Conservation (phyloP, 2,113 vertebrate species). For the Tapirus terrestris region DNA sequence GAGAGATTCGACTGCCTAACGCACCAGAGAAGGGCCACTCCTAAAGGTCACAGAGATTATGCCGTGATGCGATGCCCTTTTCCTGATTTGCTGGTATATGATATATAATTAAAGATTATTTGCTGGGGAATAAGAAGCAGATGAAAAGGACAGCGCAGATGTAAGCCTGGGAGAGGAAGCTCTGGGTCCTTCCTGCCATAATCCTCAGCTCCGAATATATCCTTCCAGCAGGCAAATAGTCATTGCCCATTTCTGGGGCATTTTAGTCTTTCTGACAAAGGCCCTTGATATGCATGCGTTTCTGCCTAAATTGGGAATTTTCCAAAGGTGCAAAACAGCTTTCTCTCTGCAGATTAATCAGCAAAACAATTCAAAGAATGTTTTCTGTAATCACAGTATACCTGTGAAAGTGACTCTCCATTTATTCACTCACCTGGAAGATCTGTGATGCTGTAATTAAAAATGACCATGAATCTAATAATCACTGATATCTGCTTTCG, state of each 20-base stretch:
- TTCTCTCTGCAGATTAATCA: neutral
- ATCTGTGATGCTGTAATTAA: neutral
- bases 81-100: neutral
- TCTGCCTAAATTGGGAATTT: neutral
- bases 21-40: accelerated
- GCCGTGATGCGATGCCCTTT: neutral
- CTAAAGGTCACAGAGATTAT: slow-evolving; percentile 44
- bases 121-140: slow-evolving; percentile 22
- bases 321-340: neutral
- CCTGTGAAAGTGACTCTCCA: neutral
- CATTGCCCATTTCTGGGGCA: neutral
- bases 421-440: neutral
- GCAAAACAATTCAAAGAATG: neutral
- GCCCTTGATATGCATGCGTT: neutral
- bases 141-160: neutral
- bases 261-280: neutral
- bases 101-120: neutral
- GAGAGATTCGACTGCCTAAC: neutral
- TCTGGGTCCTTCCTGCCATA: neutral
- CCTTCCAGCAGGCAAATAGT: neutral
- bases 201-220: neutral
- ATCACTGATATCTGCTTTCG: neutral
- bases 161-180: neutral
- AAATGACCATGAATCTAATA: neutral
- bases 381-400: neutral